These are phyloP conservation scores for Embidobia sp. DNA, from an alignment of 2,888 invertebrate species.

Conservation along the genomic window DNA sequence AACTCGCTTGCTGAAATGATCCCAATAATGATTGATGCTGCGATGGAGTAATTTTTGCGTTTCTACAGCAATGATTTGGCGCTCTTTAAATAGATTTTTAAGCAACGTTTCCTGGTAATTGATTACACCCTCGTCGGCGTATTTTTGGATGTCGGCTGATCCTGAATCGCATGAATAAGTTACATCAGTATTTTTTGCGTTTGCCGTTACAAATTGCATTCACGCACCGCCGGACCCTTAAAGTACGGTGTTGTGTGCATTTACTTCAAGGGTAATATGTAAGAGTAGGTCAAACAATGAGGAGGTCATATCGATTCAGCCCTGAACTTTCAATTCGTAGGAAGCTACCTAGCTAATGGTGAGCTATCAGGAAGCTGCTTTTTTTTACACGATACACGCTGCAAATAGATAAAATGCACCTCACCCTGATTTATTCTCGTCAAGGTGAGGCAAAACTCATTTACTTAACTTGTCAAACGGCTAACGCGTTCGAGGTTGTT, in stretches of 20 bases:
- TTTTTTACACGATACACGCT: constrained; percentile 39
- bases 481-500: constrained; percentile 18
- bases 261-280: constrained; percentile 60
- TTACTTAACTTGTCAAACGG: constrained; percentile 28
- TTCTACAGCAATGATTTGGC: not conserved
- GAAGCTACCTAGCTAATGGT: constrained; percentile 65
- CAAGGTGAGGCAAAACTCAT: constrained; percentile 49
- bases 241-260: constrained; percentile 56
- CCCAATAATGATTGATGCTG: too few relatives aligned
- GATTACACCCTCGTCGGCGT: constrained; percentile 5
- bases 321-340: constrained; percentile 77
- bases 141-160: constrained; percentile 20
- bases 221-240: constrained; percentile 25
- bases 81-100: constrained; percentile 7
- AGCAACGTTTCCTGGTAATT: constrained; percentile 16
- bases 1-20: too few relatives aligned
- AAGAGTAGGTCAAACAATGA: constrained; percentile 68
- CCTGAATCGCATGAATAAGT: constrained; percentile 8
- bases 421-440: constrained; percentile 56
- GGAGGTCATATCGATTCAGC: constrained; percentile 80
- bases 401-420: constrained; percentile 44
- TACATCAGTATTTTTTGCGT: constrained; percentile 25
- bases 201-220: constrained; percentile 31
- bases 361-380: constrained; percentile 56
- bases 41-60: not conserved